A percentile compares a stretch with the other conserved stretches of the same genome.
Conservation (phyloP, 2,113 vertebrate species). For the Circaetus gallicus region DNA sequence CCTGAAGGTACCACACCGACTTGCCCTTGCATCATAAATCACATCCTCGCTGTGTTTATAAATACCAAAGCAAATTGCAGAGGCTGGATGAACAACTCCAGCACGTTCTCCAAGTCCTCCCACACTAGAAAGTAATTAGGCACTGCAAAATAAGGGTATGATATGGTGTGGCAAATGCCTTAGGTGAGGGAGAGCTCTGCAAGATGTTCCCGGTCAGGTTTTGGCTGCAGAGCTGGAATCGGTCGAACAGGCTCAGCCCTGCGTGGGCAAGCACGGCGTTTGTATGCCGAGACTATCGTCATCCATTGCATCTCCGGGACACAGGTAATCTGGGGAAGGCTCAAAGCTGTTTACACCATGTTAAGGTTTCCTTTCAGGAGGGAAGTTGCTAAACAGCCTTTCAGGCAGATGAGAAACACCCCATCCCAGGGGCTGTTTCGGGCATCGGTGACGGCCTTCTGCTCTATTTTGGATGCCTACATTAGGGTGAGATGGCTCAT, state of each 20-base stretch:
- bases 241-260: neutral
- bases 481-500: neutral
- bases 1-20: neutral
- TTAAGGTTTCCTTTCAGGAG: neutral
- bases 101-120: constrained; percentile 36
- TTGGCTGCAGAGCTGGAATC: neutral
- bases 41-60: neutral
- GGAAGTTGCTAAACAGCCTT: neutral
- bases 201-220: accelerated
- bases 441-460: neutral
- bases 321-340: neutral
- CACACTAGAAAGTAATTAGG: constrained; percentile 27
- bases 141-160: neutral
- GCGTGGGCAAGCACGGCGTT: accelerated
- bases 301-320: neutral
- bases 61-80: constrained; percentile 18
- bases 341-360: neutral
- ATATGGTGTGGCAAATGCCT: neutral
- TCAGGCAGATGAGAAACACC: neutral
- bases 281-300: neutral
- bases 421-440: neutral
- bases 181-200: neutral
- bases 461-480: neutral
- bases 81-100: constrained; percentile 38
- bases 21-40: neutral